These are phyloP conservation scores for Ivindomyrus marchei DNA, from an alignment of 2,113 vertebrate species.

Conservation along the genomic window DNA sequence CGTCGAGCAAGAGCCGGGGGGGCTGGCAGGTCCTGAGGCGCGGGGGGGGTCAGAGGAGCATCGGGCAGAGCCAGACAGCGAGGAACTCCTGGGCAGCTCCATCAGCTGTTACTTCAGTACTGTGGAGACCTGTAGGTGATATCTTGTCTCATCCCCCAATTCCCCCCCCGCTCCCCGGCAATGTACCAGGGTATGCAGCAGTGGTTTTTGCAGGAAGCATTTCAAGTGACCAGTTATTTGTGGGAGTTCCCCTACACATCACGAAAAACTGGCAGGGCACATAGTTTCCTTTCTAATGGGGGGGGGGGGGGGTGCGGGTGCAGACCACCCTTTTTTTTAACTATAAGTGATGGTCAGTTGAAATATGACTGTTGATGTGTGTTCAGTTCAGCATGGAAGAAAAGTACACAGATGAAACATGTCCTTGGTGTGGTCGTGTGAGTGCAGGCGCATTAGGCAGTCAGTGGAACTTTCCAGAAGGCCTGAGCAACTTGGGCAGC, in stretches of 20 bases:
- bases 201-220: neutral
- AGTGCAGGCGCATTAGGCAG: slow-evolving; percentile 26
- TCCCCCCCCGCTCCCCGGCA: neutral
- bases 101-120: slow-evolving; percentile 89
- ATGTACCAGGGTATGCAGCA: neutral
- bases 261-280: neutral
- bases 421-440: neutral
- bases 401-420: neutral
- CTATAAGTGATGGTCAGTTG: neutral
- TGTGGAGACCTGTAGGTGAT: slow-evolving; percentile 50
- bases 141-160: neutral
- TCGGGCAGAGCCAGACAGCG: slow-evolving; percentile 29
- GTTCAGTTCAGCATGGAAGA: neutral
- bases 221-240: neutral
- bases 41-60: slow-evolving; percentile 54
- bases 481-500: slow-evolving; percentile 67
- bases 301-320: neutral
- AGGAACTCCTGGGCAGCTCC: slow-evolving; percentile 74
- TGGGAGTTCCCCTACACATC: neutral
- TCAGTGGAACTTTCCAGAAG: slow-evolving; percentile 72
- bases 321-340: neutral
- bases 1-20: slow-evolving; percentile 73
- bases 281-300: neutral
- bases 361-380: neutral
- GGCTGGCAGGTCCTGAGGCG: slow-evolving; percentile 63